Percentiles rank a stretch among this genome's conserved stretches.
Conservation (phyloP, 2,888 invertebrate species). For the Ophraella communa region DNA sequence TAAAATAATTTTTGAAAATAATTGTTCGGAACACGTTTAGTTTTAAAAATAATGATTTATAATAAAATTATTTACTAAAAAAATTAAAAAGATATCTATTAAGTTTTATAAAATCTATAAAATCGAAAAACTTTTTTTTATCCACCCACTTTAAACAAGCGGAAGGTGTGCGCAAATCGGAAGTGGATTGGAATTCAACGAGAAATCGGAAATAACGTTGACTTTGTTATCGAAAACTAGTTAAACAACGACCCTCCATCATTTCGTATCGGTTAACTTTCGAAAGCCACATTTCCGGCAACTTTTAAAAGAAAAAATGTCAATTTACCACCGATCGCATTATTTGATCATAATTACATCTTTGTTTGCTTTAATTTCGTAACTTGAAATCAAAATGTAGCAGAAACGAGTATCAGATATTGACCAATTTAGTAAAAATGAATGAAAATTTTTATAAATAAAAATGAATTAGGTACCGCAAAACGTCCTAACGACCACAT, state of each 20-base stretch:
- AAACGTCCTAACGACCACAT: too few relatives aligned
- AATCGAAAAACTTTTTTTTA: constrained; percentile 1
- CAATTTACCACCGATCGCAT: neutral
- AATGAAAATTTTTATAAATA: too few relatives aligned
- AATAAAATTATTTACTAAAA: neutral
- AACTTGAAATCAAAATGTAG: too few relatives aligned
- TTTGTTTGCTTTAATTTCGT: neutral
- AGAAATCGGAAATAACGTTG: constrained; percentile 30
- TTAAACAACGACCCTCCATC: constrained; percentile 28
- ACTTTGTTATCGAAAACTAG: constrained; percentile 31
- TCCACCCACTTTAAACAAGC: neutral
- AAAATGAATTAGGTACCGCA: too few relatives aligned
- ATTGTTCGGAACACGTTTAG: too few relatives aligned
- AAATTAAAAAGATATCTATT: neutral
- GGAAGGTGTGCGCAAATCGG: constrained; percentile 22
- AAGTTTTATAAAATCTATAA: neutral
- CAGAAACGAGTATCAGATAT: too few relatives aligned
- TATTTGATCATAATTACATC: neutral
- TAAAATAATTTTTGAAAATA: too few relatives aligned
- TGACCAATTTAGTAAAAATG: too few relatives aligned
- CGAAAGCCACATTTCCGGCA: constrained; percentile 18
- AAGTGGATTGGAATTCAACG: constrained; percentile 22
- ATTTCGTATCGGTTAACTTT: constrained; percentile 23
- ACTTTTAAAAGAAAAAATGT: neutral
- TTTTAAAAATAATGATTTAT: too few relatives aligned